A percentile compares a stretch with the other conserved stretches of the same genome.
Evolutionary conservation across 2,888 invertebrate genomes (phyloP).

Genomic region (Lysandra coridon): DNA sequence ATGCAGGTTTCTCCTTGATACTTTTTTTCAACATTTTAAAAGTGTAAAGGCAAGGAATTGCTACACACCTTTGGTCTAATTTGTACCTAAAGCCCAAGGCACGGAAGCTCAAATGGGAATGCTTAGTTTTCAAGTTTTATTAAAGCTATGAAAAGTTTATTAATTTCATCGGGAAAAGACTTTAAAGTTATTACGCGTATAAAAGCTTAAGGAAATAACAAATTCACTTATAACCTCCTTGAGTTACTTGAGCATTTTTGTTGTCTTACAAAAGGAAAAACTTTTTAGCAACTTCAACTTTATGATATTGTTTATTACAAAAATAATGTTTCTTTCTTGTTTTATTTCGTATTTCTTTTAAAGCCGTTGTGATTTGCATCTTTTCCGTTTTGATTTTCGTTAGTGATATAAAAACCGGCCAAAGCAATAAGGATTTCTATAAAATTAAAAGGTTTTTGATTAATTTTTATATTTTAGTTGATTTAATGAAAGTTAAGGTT

Average conservation of each 20-base stretch:
- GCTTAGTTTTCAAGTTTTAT: neutral
- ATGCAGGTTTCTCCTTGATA: no score
- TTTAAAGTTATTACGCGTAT: neutral
- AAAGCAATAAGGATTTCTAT: no score
- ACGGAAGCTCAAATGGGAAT: no score
- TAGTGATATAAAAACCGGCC: neutral
- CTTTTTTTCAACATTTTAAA: no score
- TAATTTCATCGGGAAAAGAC: neutral
- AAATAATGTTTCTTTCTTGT: slow-evolving; percentile 1
- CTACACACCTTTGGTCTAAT: no score
- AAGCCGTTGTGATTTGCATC: neutral
- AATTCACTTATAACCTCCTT: slow-evolving; percentile 12
- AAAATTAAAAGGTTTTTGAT: no score
- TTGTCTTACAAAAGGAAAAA: neutral
- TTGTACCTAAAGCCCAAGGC: no score
- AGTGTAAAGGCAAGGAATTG: no score
- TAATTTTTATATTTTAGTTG: no score
- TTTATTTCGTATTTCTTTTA: neutral
- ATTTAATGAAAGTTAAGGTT: no score
- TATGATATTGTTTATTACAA: neutral
- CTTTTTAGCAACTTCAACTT: neutral
- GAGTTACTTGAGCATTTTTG: neutral
- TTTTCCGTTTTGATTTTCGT: neutral
- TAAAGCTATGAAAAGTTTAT: neutral
- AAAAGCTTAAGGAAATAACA: slow-evolving; percentile 3